Evolutionary conservation across 2,888 invertebrate species (phyloP), one percentile per base, ranked within the genome.

Genomic region (Cephus spinipes): DNA sequence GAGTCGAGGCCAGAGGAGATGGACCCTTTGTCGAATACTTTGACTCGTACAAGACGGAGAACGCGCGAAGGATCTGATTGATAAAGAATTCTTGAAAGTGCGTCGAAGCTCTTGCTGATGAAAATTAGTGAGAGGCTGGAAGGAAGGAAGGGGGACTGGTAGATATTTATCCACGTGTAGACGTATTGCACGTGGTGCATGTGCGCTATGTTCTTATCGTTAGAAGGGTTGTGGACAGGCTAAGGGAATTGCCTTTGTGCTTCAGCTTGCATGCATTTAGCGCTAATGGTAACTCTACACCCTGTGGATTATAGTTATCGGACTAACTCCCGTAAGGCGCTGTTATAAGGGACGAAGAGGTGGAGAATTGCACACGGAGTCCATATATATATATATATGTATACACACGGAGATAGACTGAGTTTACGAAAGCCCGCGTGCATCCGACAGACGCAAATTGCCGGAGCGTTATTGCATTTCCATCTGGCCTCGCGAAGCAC

Each of bases 231-330:
- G 55, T 55, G 55, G 23, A 55, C 55, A 79, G 80, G 80, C 82
- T 74, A 79, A 80, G 82, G 82, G 83, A 85, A 85, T 86, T 86
- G 83, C 86, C 84, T 86, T 83, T 85, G 85, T 85, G 83, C 81
- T 82, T 82, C 82, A 79, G 79, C 82, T 81, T 83, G 83, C 83
- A 85, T 85, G 83, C 84, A 84, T 86, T 86, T 83, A 81, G 75
- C 82, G 80, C 83, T 85, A 86, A 86, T 85, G 84, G 83, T 80
- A 85, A 86, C 83, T 84, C 82, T 80, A 77, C 83, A 80, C 81
- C 79, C 84, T 74, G 82, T 82, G 76, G 82, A 83, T 83, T 82
- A 84, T 81, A 84, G 83, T 80, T 81, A 83, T 82, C 83, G 77
- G 76, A 71, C 73, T 32, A 68, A 71, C 30, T 30, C 71, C 30